phyloP scores from a whole-genome alignment of 1,140 invertebrate species.

The Parapsyche elsis region DNA sequence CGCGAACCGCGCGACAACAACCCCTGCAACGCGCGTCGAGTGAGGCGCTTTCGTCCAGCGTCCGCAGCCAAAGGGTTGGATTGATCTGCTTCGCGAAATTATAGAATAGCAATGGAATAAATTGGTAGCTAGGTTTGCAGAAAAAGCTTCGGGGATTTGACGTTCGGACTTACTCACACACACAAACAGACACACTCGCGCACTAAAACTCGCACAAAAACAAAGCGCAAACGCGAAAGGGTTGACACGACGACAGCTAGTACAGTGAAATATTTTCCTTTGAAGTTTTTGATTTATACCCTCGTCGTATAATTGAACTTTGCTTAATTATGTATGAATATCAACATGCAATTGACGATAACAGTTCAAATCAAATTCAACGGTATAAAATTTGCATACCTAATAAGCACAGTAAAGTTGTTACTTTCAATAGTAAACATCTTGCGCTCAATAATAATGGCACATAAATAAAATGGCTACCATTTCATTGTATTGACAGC shows the following conservation, averaged over 20 bases:
- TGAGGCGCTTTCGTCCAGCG: not conserved
- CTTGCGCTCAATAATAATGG: too few species aligned
- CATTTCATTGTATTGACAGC: too few species aligned
- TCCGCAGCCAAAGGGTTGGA: constrained; percentile 26
- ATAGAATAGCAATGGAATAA: constrained; percentile 57
- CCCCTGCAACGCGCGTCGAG: not conserved
- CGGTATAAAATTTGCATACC: too few species aligned
- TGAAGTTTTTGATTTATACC: too few species aligned
- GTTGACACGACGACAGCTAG: not conserved
- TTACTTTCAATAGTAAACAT: too few species aligned
- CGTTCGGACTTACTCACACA: constrained; percentile 56
- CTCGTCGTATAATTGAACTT: too few species aligned
- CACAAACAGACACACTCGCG: not conserved
- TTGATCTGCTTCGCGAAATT: constrained; percentile 52
- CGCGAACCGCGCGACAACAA: not conserved
- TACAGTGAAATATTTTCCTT: too few species aligned
- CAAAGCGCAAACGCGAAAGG: constrained; percentile 5
- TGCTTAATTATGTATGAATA: too few species aligned
- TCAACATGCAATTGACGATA: too few species aligned
- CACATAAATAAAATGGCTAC: too few species aligned
- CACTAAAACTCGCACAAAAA: not conserved
- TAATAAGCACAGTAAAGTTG: too few species aligned
- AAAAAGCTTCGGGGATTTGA: constrained; percentile 57
- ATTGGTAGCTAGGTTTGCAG: constrained; percentile 57
- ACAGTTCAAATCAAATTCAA: too few species aligned